Conservation (phyloP, 92 coral and sea anemone genomes). For the Ricordea florida region DNA sequence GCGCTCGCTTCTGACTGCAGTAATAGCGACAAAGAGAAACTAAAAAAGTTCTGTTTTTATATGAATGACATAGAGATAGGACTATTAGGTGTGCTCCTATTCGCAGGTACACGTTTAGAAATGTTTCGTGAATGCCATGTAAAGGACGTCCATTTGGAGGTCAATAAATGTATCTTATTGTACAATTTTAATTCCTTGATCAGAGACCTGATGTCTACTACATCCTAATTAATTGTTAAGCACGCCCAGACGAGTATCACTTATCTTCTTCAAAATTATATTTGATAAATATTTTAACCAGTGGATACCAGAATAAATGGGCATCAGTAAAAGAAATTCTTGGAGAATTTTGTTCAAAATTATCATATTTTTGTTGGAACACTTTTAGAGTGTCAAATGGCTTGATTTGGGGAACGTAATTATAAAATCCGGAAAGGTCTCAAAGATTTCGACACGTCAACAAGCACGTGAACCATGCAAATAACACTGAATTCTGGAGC, state of each 20-base stretch:
- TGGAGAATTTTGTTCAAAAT: too few species aligned
- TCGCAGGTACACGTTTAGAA: background rate
- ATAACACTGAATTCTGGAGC: too few species aligned
- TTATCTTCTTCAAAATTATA: constrained; percentile 3
- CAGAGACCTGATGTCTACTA: constrained; percentile 1
- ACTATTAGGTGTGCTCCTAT: background rate
- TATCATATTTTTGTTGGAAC: too few species aligned
- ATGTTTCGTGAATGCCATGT: background rate
- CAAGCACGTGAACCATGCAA: too few species aligned
- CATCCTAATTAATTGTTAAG: background rate
- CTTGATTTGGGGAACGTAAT: too few species aligned
- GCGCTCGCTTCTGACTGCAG: too few species aligned
- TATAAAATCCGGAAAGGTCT: too few species aligned
- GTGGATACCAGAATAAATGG: background rate
- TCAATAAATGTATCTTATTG: background rate
- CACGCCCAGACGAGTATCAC: background rate
- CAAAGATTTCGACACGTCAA: too few species aligned
- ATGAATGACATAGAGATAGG: background rate
- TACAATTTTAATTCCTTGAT: background rate
- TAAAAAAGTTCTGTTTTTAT: background rate
- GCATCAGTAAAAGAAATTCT: background rate
- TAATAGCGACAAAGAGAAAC: too few species aligned
- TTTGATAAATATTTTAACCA: background rate
- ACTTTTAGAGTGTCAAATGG: too few species aligned
- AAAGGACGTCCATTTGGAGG: background rate